Conservation (phyloP, 2,888 invertebrate genomes). For the Mythimna impura region DNA sequence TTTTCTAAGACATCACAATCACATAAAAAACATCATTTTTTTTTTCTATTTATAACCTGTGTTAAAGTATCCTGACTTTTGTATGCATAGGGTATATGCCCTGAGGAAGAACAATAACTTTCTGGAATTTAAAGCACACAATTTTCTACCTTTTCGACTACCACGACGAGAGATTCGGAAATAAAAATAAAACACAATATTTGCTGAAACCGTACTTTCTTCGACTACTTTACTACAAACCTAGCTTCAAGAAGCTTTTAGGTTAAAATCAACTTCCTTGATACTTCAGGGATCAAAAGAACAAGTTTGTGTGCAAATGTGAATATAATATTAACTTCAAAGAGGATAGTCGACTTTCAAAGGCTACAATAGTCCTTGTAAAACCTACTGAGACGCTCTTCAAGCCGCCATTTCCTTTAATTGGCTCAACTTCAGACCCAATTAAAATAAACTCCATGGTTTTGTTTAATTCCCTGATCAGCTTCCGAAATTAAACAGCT, state of each 20-base stretch:
- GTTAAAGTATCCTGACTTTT: not conserved
- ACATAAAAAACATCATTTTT: too few relatives aligned
- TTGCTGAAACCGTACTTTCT: not conserved
- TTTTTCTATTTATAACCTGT: not conserved
- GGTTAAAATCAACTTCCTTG: slow-evolving; percentile 4
- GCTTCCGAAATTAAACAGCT: slow-evolving; percentile 52
- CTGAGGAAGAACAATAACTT: not conserved
- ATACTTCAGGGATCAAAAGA: not conserved
- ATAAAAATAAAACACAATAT: not conserved
- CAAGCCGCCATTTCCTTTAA: slow-evolving; percentile 38
- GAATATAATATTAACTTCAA: slow-evolving; percentile 23
- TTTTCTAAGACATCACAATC: too few relatives aligned
- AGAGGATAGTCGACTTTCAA: slow-evolving; percentile 14
- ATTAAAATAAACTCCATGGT: slow-evolving; percentile 44
- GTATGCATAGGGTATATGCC: not conserved
- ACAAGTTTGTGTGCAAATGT: slow-evolving; percentile 33
- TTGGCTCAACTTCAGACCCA: slow-evolving; percentile 29
- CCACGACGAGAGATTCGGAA: not conserved
- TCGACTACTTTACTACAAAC: not conserved
- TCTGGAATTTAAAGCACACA: slow-evolving; percentile 1
- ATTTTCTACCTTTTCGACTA: not conserved
- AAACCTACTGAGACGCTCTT: slow-evolving; percentile 2
- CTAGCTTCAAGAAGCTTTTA: slow-evolving; percentile 16
- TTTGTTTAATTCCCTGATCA: slow-evolving; percentile 54
- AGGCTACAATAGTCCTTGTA: not conserved